Conservation (phyloP, 2,113 vertebrate species). For the Phylloscopus trochilus region DNA sequence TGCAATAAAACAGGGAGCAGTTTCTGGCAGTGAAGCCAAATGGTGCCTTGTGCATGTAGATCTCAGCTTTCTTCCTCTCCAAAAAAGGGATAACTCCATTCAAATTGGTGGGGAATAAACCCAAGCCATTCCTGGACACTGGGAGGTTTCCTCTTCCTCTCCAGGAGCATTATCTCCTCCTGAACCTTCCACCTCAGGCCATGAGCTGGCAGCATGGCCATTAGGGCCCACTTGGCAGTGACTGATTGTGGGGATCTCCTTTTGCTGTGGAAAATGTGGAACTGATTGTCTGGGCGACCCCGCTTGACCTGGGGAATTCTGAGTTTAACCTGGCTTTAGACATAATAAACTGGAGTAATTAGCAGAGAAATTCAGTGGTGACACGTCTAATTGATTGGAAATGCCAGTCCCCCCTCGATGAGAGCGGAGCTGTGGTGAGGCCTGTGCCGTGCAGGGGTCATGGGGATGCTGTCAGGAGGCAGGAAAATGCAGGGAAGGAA, state of each 20-base stretch:
- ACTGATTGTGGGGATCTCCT: constrained; percentile 54
- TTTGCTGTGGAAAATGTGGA: constrained; percentile 55
- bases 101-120: background rate
- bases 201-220: constrained; percentile 52
- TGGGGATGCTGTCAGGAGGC: background rate
- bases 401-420: background rate
- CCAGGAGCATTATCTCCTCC: background rate
- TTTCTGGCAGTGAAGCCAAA: background rate
- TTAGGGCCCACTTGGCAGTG: constrained; percentile 71
- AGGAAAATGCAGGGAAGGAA: background rate
- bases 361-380: constrained; percentile 38
- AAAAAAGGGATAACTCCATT: background rate
- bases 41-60: background rate
- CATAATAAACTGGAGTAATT: constrained; percentile 72
- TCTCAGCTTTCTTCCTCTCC: background rate
- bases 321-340: constrained; percentile 70
- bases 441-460: background rate
- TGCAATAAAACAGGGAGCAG: background rate
- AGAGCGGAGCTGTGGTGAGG: background rate
- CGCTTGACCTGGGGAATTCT: constrained; percentile 70
- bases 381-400: constrained; percentile 65
- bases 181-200: constrained; percentile 29
- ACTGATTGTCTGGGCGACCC: constrained; percentile 62
- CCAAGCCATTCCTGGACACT: background rate
- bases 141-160: background rate